Percentiles rank a stretch among this genome's conserved stretches.
These are phyloP conservation scores for Sterna hirundo DNA, from an alignment of 2,113 vertebrate genomes.

Conservation along the genomic window DNA sequence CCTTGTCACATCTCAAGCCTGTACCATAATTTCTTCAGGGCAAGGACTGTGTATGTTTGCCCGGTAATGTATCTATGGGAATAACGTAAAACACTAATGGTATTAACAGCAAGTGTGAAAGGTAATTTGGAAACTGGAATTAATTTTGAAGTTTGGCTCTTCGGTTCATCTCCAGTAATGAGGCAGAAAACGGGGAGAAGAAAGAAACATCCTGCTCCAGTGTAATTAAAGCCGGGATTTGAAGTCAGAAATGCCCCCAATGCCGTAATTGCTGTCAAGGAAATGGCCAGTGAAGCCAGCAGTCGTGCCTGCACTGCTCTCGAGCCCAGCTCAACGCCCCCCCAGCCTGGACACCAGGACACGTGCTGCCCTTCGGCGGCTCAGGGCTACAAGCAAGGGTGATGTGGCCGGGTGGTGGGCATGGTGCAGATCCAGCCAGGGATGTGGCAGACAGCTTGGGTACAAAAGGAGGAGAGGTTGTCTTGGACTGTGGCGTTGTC, in stretches of 20 bases:
- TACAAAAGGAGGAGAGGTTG: not conserved
- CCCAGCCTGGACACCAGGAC: fast-evolving
- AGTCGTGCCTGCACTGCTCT: not conserved
- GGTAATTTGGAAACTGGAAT: not conserved
- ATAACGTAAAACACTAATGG: not conserved
- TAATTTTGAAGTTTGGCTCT: not conserved
- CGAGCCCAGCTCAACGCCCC: not conserved
- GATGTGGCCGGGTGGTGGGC: not conserved
- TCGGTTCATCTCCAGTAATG: not conserved
- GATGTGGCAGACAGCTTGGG: not conserved
- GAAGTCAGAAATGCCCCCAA: not conserved
- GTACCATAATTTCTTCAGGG: conserved; percentile 12
- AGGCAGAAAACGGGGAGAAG: not conserved
- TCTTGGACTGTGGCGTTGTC: not conserved
- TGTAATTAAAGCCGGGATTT: not conserved
- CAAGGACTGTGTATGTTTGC: conserved; percentile 22
- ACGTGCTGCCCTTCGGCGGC: not conserved
- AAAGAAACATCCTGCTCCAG: not conserved
- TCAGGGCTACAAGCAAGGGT: not conserved
- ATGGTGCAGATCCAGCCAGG: not conserved
- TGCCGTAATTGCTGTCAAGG: not conserved
- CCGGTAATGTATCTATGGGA: conserved; percentile 29
- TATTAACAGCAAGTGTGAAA: conserved; percentile 9
- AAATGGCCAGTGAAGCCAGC: not conserved
- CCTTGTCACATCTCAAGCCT: conserved; percentile 34